These are phyloP conservation scores for Scomber scombrus DNA, from an alignment of 2,113 vertebrate species.

Conservation along the genomic window DNA sequence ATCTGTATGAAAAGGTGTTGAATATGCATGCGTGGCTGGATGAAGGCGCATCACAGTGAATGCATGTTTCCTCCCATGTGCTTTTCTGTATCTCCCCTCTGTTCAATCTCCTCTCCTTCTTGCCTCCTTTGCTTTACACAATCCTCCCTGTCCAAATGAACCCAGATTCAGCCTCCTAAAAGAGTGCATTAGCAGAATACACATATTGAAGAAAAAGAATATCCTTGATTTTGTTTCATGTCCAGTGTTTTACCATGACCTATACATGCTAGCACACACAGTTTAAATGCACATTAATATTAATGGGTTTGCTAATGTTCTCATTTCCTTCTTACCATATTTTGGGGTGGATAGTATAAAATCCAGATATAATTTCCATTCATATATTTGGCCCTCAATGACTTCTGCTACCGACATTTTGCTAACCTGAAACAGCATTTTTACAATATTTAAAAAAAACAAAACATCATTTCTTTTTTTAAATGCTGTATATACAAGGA, in stretches of 20 bases:
- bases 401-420: not conserved
- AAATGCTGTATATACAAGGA: not conserved
- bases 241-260: conserved; percentile 24
- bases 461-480: no score
- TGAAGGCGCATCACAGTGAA: not conserved
- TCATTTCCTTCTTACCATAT: no score
- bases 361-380: not conserved
- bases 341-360: no score
- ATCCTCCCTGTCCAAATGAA: conserved; percentile 22
- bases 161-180: conserved; percentile 28
- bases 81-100: not conserved
- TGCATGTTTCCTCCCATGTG: conserved; percentile 13
- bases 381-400: conserved; percentile 11
- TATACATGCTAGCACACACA: conserved; percentile 1
- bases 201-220: conserved; percentile 30
- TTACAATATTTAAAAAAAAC: no score
- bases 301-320: not conserved
- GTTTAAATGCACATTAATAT: conserved; percentile 2
- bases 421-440: not conserved
- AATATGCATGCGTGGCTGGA: conserved; percentile 20
- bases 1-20: conserved; percentile 41
- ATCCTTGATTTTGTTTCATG: conserved; percentile 36
- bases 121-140: not conserved
- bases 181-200: conserved; percentile 29
- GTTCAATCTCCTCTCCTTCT: conserved; percentile 18